These are phyloP conservation scores for Drosophila kambysellisi DNA, from an alignment of 2,888 invertebrate genomes.

Conservation along the genomic window DNA sequence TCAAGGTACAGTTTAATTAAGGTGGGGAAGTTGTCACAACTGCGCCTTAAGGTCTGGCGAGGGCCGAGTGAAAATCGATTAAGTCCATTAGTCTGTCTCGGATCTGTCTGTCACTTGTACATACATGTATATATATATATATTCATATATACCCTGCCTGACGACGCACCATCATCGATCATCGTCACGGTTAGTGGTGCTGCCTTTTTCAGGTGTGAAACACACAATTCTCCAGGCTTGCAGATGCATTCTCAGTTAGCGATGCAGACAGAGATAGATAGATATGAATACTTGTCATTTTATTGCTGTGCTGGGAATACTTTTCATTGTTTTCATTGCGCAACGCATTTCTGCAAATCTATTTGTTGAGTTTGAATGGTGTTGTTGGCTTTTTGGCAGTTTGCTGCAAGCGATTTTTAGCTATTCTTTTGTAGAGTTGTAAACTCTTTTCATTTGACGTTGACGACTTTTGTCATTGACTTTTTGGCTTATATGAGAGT, in stretches of 20 bases:
- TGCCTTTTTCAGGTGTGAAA: conserved; percentile 57
- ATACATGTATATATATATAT: background rate
- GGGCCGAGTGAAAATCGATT: conserved; percentile 33
- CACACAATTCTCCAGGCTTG: conserved; percentile 21
- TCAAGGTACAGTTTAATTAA: conserved; percentile 46
- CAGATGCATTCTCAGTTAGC: conserved; percentile 9
- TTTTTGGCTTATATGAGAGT: conserved; percentile 26
- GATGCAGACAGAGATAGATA: background rate
- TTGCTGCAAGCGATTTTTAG: conserved; percentile 21
- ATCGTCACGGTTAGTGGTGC: conserved; percentile 50
- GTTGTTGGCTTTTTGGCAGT: conserved; percentile 15
- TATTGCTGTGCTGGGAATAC: conserved; percentile 53
- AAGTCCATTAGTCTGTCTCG: conserved; percentile 18
- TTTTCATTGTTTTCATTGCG: conserved; percentile 34
- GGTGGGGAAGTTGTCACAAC: conserved; percentile 53
- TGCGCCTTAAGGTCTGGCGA: conserved; percentile 48
- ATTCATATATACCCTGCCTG: conserved; percentile 16
- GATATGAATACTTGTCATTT: conserved; percentile 52
- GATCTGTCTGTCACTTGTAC: conserved; percentile 21
- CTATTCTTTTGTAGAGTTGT: background rate
- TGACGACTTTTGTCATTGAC: conserved; percentile 41
- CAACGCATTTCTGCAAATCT: conserved; percentile 37
- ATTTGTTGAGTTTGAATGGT: conserved; percentile 4
- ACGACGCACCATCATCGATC: conserved; percentile 61
- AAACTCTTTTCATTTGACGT: conserved; percentile 39